Evolutionary conservation across 2,113 vertebrate species (phyloP), one percentile per base, ranked within the genome.

Genomic region (Sula dactylatra): DNA sequence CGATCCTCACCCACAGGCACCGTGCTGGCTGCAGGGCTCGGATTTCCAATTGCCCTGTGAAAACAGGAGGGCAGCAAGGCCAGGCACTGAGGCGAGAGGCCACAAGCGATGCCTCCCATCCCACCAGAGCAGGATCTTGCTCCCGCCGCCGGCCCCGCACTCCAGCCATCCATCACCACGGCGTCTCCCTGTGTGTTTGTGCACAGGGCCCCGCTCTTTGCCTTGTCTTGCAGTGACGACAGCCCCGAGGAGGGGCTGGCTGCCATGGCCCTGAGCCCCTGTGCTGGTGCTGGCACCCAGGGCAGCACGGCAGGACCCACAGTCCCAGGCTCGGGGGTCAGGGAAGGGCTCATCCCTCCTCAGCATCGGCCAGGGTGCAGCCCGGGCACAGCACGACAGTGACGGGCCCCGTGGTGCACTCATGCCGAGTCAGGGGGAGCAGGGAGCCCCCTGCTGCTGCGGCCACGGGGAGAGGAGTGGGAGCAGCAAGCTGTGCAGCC

Each of bases 1-100:
- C 0, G 0, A 8, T 47, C 20, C 56, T 17, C 38, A 49, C 27
- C 73, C 13, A 0, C 0, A 0, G 54, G n/a, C 29, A 24, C 29
- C 2, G 4, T 1, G 15, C 19, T 0, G 6, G 44, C 58, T 2
- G 2, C 12, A 10, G 73, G 64, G 36, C 45, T 62, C 2, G 0
- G 10, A 21, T 81, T 69, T 74, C 45, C 44, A 19, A 0, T 1
- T 1, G 2, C 24, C 6, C 61, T 31, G 11, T 5, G 13, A 50
- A 52, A 59, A 42, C 45, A 36, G 2, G 4, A 73, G 26, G 44
- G 55, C 14, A 7, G 79, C 17, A 16, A 10, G 7, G 44, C 19
- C 12, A 11, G 27, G 24, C 3, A 2, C 26, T 0, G 7, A 22
- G 55, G 65, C 5, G 21, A 66, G 78, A 56, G 55, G 55, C 67